phyloP scores from a whole-genome alignment of 2,797 vertebrate species.

The Glossophaga mutica region DNA sequence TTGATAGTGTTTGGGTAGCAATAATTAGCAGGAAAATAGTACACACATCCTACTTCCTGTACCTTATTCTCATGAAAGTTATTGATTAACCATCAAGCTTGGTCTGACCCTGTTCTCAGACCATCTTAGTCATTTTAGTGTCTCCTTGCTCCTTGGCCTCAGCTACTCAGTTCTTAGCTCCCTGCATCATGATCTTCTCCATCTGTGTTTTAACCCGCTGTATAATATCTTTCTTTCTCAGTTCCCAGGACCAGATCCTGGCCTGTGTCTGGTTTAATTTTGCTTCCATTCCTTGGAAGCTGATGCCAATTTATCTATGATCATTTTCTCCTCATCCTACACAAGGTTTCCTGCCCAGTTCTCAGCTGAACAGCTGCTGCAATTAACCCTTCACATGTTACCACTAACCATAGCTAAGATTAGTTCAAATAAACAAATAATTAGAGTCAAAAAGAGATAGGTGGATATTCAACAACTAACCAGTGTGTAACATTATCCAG shows the following conservation, averaged over 20 bases:
- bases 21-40: neutral
- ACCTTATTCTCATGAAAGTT: neutral
- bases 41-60: neutral
- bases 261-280: neutral
- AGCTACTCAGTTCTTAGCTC: neutral
- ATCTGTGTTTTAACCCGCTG: neutral
- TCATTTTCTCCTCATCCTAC: neutral
- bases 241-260: neutral
- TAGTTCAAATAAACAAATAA: slow-evolving; percentile 63
- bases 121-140: neutral
- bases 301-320: neutral
- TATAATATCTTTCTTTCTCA: neutral
- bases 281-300: slow-evolving; percentile 28
- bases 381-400: slow-evolving; percentile 52
- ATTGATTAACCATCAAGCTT: neutral
- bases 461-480: slow-evolving; percentile 1
- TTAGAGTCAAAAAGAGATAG: slow-evolving; percentile 55
- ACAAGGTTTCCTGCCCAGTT: neutral
- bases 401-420: neutral
- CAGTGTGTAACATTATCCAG: slow-evolving; percentile 45
- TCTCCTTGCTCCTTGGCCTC: neutral
- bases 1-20: neutral
- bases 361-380: slow-evolving; percentile 23
- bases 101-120: neutral
- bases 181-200: neutral